Evolutionary conservation across 2,888 invertebrate species (phyloP).

Genomic region (Stenotaenia linearis): DNA sequence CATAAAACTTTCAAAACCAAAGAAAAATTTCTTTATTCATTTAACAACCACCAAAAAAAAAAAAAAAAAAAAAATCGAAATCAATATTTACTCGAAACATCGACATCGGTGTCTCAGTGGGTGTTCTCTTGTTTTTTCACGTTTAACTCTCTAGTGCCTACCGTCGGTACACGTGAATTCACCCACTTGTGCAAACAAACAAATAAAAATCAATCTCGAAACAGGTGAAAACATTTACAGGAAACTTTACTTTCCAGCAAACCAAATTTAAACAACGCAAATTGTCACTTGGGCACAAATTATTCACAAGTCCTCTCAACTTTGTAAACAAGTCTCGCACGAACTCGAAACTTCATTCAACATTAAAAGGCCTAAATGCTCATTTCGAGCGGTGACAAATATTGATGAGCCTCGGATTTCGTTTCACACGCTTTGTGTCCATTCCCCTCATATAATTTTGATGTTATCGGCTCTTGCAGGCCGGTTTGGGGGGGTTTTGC

Average conservation of each 20-base stretch:
- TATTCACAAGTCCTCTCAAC: background rate
- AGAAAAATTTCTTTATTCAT: background rate
- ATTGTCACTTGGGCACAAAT: background rate
- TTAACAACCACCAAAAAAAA: background rate
- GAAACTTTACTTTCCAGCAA: background rate
- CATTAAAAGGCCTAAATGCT: background rate
- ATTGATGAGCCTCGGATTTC: slow-evolving; percentile 1
- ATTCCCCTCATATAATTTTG: slow-evolving; percentile 13
- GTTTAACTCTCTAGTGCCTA: background rate
- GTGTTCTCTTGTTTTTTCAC: slow-evolving; percentile 1
- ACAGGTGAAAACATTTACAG: background rate
- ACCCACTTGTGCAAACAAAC: background rate
- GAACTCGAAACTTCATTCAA: background rate
- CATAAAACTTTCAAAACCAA: no score
- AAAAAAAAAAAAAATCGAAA: background rate
- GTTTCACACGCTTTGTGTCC: slow-evolving; percentile 18
- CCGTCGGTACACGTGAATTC: background rate
- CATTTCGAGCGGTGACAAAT: background rate
- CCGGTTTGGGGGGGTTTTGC: background rate
- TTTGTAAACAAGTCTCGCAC: background rate
- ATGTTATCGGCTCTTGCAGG: slow-evolving; percentile 4
- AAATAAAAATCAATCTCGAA: background rate
- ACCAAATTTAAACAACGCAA: background rate
- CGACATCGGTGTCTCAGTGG: background rate
- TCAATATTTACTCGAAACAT: slow-evolving; percentile 20